Evolutionary conservation across 2,113 vertebrate species (phyloP).

Genomic region (Aspiorhynchus laticeps): DNA sequence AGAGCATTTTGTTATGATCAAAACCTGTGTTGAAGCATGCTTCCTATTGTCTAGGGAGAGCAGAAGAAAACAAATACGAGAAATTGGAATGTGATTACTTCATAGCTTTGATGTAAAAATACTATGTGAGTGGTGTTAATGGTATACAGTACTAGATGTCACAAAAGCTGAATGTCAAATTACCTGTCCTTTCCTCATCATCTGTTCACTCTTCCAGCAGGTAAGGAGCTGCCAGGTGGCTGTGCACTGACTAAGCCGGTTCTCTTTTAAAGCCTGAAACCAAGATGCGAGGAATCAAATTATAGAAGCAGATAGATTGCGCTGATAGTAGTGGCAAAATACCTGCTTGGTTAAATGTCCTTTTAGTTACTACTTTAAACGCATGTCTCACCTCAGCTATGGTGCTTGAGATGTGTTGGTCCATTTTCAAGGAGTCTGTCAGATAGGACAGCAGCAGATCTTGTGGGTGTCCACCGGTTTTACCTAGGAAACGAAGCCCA

Average conservation of each 20-base stretch:
- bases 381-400: conserved; percentile 69
- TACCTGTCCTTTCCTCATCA: conserved; percentile 70
- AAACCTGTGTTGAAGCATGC: background rate
- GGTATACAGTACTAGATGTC: background rate
- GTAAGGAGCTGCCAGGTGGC: conserved; percentile 77
- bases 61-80: background rate
- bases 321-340: background rate
- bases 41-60: background rate
- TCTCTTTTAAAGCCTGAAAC: conserved; percentile 67
- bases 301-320: background rate
- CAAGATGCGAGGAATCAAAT: conserved; percentile 12
- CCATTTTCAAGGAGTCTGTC: conserved; percentile 68
- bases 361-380: conserved; percentile 1
- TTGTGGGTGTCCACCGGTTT: conserved; percentile 62
- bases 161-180: background rate
- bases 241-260: conserved; percentile 66
- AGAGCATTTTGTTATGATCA: background rate
- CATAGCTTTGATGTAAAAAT: background rate
- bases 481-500: conserved; percentile 73
- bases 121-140: background rate
- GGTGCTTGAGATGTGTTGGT: conserved; percentile 65
- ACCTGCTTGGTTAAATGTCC: background rate
- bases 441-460: conserved; percentile 66
- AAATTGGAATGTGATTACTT: background rate
- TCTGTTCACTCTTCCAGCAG: conserved; percentile 76